A percentile compares a stretch with the other conserved stretches of the same genome.
Evolutionary conservation across 2,888 invertebrate genomes (phyloP).

Genomic region (Abscondita cerata): DNA sequence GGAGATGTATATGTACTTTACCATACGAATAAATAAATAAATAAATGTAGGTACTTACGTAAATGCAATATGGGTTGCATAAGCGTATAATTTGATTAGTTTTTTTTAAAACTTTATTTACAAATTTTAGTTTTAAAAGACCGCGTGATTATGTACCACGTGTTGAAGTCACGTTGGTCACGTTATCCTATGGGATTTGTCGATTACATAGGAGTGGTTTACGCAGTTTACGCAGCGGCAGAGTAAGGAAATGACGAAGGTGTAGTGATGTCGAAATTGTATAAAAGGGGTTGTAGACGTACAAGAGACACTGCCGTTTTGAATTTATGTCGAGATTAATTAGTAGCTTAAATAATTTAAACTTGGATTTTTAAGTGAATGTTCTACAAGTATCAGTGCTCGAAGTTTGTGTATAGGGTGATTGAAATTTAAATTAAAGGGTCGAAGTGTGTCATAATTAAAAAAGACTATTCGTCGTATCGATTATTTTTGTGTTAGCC

Average conservation of each 20-base stretch:
- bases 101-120: too few relatives aligned
- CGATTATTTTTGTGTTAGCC: conserved; percentile 29
- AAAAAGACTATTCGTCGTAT: conserved; percentile 32
- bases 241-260: background rate
- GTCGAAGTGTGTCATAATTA: conserved; percentile 18
- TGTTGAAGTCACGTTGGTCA: conserved; percentile 35
- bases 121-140: conserved; percentile 29
- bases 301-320: conserved; percentile 11
- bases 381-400: too few relatives aligned
- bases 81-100: too few relatives aligned
- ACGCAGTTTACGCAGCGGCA: conserved; percentile 26
- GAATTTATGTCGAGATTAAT: too few relatives aligned
- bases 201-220: conserved; percentile 50
- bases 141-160: conserved; percentile 44
- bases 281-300: conserved; percentile 8
- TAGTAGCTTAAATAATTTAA: too few relatives aligned
- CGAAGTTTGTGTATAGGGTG: too few relatives aligned
- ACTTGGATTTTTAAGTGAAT: too few relatives aligned
- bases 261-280: background rate
- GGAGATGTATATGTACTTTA: too few relatives aligned
- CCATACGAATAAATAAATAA: too few relatives aligned
- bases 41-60: too few relatives aligned
- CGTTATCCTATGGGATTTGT: conserved; percentile 31
- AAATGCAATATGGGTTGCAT: too few relatives aligned
- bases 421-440: too few relatives aligned